Conservation (phyloP, 2,113 vertebrate species). For the Hiodon tergisus region DNA sequence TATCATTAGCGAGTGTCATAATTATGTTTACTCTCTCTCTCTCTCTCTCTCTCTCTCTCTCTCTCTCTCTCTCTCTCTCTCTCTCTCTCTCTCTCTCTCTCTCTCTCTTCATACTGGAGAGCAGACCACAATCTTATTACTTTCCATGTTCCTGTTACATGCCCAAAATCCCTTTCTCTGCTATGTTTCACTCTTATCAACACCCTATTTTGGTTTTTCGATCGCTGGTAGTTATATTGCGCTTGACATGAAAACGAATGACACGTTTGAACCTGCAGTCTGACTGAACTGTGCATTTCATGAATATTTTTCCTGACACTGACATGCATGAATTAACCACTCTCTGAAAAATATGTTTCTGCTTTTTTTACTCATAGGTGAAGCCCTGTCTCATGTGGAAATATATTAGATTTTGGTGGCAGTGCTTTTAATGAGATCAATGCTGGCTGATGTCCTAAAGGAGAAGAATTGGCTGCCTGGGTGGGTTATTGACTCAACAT, state of each 20-base stretch:
- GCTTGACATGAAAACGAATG: background rate
- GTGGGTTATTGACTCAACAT: constrained; percentile 9
- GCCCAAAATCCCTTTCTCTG: too few species aligned
- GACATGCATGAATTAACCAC: too few species aligned
- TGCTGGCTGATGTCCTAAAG: constrained; percentile 2
- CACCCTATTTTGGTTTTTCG: too few species aligned
- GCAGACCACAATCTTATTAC: too few species aligned
- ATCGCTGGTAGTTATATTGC: too few species aligned
- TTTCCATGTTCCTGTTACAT: too few species aligned
- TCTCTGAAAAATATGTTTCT: too few species aligned
- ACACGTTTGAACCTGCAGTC: background rate
- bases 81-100: background rate
- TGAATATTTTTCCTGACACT: too few species aligned
- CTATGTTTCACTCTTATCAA: too few species aligned
- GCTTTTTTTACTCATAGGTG: too few species aligned
- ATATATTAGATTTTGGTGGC: background rate
- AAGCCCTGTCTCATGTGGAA: background rate
- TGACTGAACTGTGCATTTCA: too few species aligned
- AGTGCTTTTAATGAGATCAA: background rate
- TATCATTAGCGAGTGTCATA: background rate
- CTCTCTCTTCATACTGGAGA: background rate
- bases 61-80: background rate
- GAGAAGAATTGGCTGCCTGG: background rate
- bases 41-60: background rate
- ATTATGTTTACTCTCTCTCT: background rate